phyloP scores from a whole-genome alignment of 2,113 vertebrate species.

The Alectura lathami region DNA sequence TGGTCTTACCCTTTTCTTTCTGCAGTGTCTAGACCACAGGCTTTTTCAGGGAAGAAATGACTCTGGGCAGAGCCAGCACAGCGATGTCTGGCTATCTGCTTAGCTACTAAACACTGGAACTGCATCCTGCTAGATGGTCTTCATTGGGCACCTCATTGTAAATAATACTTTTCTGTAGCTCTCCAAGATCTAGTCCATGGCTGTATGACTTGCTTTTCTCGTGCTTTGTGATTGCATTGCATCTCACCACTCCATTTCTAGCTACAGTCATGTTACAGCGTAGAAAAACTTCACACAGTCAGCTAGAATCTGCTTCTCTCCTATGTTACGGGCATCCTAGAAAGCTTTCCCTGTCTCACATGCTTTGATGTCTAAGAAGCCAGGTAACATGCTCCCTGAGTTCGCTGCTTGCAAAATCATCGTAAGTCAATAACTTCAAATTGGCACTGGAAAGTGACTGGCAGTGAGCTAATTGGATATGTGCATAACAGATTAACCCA shows the following conservation, averaged over 20 bases:
- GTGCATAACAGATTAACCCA: not conserved
- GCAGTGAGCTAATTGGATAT: not conserved
- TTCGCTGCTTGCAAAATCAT: not conserved
- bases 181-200: not conserved
- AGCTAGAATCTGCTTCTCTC: not conserved
- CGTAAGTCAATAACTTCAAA: not conserved
- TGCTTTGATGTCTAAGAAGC: not conserved
- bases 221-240: not conserved
- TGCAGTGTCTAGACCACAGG: not conserved
- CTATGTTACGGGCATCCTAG: not conserved
- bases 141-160: not conserved
- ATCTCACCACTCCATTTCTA: not conserved
- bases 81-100: not conserved
- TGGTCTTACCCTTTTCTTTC: not conserved
- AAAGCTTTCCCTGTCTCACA: not conserved
- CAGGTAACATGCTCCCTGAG: not conserved
- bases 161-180: not conserved
- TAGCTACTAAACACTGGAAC: not conserved
- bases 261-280: rapidly evolving
- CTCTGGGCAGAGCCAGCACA: not conserved
- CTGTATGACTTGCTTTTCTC: not conserved
- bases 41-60: not conserved
- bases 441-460: not conserved
- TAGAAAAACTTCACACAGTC: not conserved
- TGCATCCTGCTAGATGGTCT: not conserved